These are phyloP conservation scores for Sclerodermus sp. DNA, from an alignment of 2,888 invertebrate genomes.

Conservation along the genomic window DNA sequence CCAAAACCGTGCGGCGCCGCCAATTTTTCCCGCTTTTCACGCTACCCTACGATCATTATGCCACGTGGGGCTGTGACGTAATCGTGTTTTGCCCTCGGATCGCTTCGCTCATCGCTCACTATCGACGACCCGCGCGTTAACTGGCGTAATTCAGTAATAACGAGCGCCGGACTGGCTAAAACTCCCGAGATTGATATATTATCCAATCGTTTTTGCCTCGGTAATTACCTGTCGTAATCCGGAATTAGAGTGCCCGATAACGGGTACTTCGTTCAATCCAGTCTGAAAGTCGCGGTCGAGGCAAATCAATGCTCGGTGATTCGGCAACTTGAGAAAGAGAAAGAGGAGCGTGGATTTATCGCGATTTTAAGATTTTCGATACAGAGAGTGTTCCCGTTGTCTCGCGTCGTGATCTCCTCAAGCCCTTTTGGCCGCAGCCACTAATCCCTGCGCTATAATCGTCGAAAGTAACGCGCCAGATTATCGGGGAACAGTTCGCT, in stretches of 20 bases:
- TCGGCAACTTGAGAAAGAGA: too few species aligned
- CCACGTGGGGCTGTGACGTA: conserved; percentile 6
- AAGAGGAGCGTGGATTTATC: background rate
- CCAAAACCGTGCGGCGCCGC: conserved; percentile 13
- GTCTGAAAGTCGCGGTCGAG: too few species aligned
- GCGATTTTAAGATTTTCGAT: too few species aligned
- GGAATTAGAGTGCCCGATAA: conserved; percentile 21
- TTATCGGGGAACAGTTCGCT: conserved; percentile 26
- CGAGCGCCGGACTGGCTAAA: too few species aligned
- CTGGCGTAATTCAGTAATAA: too few species aligned
- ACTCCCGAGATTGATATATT: too few species aligned
- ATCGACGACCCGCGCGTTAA: too few species aligned
- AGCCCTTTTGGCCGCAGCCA: conserved; percentile 14
- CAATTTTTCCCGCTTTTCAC: conserved; percentile 22
- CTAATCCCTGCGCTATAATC: conserved; percentile 31
- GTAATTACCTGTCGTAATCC: conserved; percentile 29
- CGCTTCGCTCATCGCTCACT: too few species aligned
- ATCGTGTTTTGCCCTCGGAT: conserved; percentile 1
- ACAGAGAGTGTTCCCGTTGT: too few species aligned
- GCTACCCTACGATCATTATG: conserved; percentile 18
- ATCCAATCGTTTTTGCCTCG: too few species aligned
- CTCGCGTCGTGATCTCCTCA: conserved; percentile 10
- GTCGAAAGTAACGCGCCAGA: conserved; percentile 28
- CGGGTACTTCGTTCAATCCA: too few species aligned
- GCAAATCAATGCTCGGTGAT: too few species aligned